Percentiles rank a stretch among this genome's conserved stretches.
Evolutionary conservation across 1,140 invertebrate genomes (phyloP).

Genomic region (Dendrolimus punctatus): DNA sequence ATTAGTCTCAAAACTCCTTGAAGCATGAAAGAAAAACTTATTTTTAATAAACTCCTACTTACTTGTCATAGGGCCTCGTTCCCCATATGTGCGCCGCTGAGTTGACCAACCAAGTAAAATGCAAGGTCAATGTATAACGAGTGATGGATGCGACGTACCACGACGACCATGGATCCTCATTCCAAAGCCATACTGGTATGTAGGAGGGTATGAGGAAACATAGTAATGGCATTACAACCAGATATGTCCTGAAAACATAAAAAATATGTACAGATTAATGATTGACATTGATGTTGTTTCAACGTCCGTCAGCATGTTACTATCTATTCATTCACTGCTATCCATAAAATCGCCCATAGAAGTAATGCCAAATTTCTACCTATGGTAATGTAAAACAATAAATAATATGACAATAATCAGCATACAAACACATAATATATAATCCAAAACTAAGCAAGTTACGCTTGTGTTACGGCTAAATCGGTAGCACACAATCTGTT

Average conservation of each 20-base stretch:
- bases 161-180: conserved; percentile 78
- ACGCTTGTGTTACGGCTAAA: too few relatives aligned
- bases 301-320: not conserved
- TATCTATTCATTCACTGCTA: not conserved
- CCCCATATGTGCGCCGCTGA: conserved; percentile 87
- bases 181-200: conserved; percentile 79
- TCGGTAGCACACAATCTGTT: too few relatives aligned
- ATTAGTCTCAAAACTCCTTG: too few relatives aligned
- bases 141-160: conserved; percentile 75
- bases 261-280: not conserved
- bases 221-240: conserved; percentile 78
- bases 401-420: too few relatives aligned
- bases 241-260: conserved; percentile 76
- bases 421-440: too few relatives aligned
- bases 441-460: too few relatives aligned
- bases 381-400: too few relatives aligned
- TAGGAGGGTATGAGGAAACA: conserved; percentile 80
- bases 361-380: too few relatives aligned
- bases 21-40: too few relatives aligned
- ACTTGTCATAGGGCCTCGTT: conserved; percentile 77
- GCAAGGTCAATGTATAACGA: conserved; percentile 74
- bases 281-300: too few relatives aligned
- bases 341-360: too few relatives aligned
- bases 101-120: conserved; percentile 93
- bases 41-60: conserved; percentile 31